Conservation (phyloP, 2,888 invertebrate species). For the Diogma glabrata region DNA sequence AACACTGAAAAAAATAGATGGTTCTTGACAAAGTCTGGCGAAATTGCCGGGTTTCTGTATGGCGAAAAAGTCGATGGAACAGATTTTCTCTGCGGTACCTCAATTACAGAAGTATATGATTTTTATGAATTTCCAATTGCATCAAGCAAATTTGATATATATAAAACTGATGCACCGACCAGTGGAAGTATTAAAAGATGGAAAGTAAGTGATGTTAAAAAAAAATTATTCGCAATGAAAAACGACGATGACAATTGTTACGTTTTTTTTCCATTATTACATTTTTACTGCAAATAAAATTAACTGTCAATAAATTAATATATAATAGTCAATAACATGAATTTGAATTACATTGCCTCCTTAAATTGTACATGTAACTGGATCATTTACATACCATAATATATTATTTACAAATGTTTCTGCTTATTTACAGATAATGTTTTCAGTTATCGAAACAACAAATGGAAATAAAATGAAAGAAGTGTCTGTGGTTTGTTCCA, state of each 20-base stretch:
- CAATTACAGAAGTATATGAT: neutral
- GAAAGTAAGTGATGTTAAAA: neutral
- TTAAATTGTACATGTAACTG: too few species aligned
- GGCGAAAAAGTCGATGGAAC: too few species aligned
- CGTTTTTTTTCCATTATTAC: conserved; percentile 6
- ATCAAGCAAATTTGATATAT: neutral
- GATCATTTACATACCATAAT: too few species aligned
- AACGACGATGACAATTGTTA: conserved; percentile 1
- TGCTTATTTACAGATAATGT: neutral
- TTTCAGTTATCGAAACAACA: neutral
- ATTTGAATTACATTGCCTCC: too few species aligned
- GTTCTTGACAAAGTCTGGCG: too few species aligned
- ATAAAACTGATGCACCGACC: neutral
- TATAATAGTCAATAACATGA: too few species aligned
- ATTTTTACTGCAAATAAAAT: neutral
- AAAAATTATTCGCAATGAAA: conserved; percentile 7
- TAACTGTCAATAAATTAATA: too few species aligned
- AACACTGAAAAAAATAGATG: neutral
- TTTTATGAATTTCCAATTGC: conserved; percentile 1
- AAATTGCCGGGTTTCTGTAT: too few species aligned
- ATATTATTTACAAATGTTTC: too few species aligned
- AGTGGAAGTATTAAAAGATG: neutral
- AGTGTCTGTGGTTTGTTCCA: conserved; percentile 6
- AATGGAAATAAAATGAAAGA: neutral
- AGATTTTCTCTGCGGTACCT: neutral